Conservation (phyloP, 2,888 invertebrate genomes). For the Phasia obesa region DNA sequence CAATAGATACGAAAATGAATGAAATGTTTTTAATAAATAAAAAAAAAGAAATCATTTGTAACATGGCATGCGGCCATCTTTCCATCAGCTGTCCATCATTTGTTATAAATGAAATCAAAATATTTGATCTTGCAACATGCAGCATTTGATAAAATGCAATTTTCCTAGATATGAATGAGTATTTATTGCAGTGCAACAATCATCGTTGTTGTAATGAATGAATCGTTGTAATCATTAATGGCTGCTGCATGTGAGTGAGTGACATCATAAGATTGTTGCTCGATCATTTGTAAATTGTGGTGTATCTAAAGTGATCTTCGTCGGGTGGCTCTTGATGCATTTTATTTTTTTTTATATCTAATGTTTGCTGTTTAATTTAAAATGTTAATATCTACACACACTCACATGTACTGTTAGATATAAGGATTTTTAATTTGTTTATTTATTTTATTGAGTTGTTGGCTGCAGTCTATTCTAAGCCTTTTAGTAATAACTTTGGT, state of each 20-base stretch:
- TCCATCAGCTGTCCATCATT: constrained; percentile 48
- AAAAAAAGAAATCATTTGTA: neutral
- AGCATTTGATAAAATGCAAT: constrained; percentile 48
- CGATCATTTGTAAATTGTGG: constrained; percentile 34
- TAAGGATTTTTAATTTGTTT: constrained; percentile 18
- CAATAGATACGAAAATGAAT: constrained; percentile 57
- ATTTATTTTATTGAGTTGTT: constrained; percentile 46
- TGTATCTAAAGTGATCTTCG: constrained; percentile 17
- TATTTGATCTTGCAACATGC: constrained; percentile 45
- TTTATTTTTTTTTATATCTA: constrained; percentile 22
- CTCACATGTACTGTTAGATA: neutral
- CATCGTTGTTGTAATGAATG: neutral
- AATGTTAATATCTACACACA: neutral
- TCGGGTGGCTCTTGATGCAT: constrained; percentile 16
- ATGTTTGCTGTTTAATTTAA: constrained; percentile 22
- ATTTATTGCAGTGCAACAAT: neutral
- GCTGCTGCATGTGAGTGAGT: constrained; percentile 2
- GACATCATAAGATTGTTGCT: constrained; percentile 30
- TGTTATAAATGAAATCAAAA: constrained; percentile 66
- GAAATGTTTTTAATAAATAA: constrained; percentile 4
- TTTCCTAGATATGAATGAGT: constrained; percentile 30
- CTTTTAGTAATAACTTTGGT: constrained; percentile 52
- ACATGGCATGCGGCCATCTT: constrained; percentile 21
- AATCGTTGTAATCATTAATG: neutral
- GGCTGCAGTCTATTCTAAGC: neutral